A percentile compares a stretch with the other conserved stretches of the same genome.
Conservation (phyloP, 2,113 vertebrate species). For the Mus spicilegus region DNA sequence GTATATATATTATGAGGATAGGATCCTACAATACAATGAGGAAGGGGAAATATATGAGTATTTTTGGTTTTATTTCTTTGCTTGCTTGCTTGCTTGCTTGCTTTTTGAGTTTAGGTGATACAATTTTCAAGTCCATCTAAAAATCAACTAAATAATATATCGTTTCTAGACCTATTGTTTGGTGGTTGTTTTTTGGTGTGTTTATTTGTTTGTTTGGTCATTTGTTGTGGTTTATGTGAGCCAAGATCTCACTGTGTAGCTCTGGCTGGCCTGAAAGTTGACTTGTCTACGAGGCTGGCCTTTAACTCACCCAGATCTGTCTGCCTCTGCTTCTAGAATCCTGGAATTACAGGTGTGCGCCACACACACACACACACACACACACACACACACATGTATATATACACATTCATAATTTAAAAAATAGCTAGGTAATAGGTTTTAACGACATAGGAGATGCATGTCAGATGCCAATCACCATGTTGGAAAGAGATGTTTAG, state of each 20-base stretch:
- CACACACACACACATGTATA: too few species aligned
- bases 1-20: too few species aligned
- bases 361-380: too few species aligned
- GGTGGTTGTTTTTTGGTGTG: too few species aligned
- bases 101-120: too few species aligned
- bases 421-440: too few species aligned
- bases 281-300: not conserved
- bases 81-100: too few species aligned
- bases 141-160: slow-evolving; percentile 14
- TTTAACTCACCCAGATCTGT: not conserved
- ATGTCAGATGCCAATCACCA: too few species aligned
- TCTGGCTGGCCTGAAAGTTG: not conserved
- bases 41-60: not conserved
- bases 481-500: not conserved
- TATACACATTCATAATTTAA: too few species aligned
- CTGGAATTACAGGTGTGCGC: not conserved
- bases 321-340: not conserved
- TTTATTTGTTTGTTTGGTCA: not conserved
- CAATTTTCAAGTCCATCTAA: not conserved
- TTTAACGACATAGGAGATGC: too few species aligned
- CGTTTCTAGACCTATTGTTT: not conserved
- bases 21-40: not conserved
- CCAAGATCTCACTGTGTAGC: not conserved
- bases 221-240: not conserved
- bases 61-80: too few species aligned